Base-by-base conservation (phyloP, 2,888 invertebrate species). In the Tortricodes alternella region DNA sequence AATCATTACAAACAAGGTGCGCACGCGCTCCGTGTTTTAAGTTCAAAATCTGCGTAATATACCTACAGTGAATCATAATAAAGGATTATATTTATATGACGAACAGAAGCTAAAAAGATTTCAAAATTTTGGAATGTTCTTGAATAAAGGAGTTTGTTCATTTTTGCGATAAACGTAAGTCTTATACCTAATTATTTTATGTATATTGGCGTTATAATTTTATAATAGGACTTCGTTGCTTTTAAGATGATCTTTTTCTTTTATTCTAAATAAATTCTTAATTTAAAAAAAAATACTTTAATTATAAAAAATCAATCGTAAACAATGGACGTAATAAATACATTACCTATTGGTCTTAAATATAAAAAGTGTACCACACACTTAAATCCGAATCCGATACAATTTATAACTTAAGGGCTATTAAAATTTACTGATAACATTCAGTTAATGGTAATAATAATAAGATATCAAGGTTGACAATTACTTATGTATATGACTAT, bases 21-120 rank as follows among this genome's bases (percentile, higher is more conserved):
- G 43, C 43, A 13, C 41, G 39, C 50, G 51, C 51, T 13, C 5
- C 51, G 16, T 5, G 43, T 43, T 52, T 35, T 43, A 52, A 35
- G 43, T 52, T 43, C 43, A 52, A 52, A 43, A 11, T 43, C 18
- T 18, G n/a, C n/a, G n/a, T n/a, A n/a, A n/a, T n/a, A n/a, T n/a
- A n/a, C n/a, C n/a, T n/a, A n/a, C n/a, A n/a, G n/a, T n/a, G 24
- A 43, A 52, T 35, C 34, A 39, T 51, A 34, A 16, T 13, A 39
- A 27, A 8, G 34, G 6, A 11, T 21, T n/a, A 15, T 23, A 39
- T 43, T 35, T 35, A 24, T 43, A 43, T n/a, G 29, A 11, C 19
- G 1, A 32, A 39, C 39, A 29, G 21, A 15, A 21, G 13, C 3
- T 34, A 8, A n/a, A n/a, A n/a, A n/a, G n/a, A 4, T 21, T 49